Evolutionary conservation across 2,888 invertebrate species (phyloP), one percentile per base, ranked within the genome.

Genomic region (Chrysodeixis includens): DNA sequence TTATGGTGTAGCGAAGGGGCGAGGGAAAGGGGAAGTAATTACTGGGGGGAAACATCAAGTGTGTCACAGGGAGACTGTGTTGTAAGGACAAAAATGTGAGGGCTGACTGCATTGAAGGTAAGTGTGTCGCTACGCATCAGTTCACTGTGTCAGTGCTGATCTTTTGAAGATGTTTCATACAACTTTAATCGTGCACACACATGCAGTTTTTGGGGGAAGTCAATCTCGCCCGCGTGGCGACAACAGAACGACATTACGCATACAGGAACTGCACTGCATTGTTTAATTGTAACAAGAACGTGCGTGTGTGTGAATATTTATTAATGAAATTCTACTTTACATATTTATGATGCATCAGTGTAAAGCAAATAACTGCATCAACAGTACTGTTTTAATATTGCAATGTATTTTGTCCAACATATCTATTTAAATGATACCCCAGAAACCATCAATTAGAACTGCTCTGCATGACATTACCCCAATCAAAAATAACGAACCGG

Each of bases 121-220:
- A 94, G 92, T 93, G 93, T 94, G 94, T 88, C 94, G 92, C 76
- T 81, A 89, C 85, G 91, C 91, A 85, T 91, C 93, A 90, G 94
- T 94, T 94, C 94, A 95, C 93, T 94, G 92, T 95, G 94, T 94
- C 94, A 95, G 88, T 90, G 90, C 86, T 93, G 92, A 92, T 93
- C 90, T 93, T 92, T 91, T 88, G 83, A 89, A 88, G 87, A 90
- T 82, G 78, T 83, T 78, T 77, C 78, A 78, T 73, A 62, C 65
- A 76, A 62, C 35, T 69, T 49, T 71, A 60, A 60, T 72, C 77
- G 76, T 79, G 73, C 69, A 78, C 76, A 75, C 76, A 71, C 73
- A 77, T 81, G 74, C 59, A 79, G 73, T 78, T 83, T 81, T 77
- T 70, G 79, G 69, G 78, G 60, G 60, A 59, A 69, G 20, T 66